phyloP scores from a whole-genome alignment of 1,140 invertebrate genomes.

The Teleogryllus occipitalis region DNA sequence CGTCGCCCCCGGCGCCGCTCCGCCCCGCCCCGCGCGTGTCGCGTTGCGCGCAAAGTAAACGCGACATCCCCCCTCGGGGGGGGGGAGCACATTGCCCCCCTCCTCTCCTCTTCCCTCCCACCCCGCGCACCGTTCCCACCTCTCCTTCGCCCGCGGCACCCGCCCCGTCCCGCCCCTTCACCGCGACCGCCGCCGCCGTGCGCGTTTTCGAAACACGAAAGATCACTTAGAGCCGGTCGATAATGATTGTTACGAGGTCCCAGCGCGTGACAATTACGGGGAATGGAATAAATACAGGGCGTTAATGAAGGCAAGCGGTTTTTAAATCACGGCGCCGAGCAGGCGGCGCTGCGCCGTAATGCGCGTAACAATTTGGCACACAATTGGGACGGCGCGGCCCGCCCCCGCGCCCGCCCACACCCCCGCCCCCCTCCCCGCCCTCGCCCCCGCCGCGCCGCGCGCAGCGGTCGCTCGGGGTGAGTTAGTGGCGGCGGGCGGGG shows the following conservation, averaged over 20 bases:
- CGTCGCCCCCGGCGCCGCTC: no score
- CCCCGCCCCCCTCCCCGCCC: no score
- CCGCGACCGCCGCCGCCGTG: no score
- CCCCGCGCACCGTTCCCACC: background rate
- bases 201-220: constrained; percentile 3
- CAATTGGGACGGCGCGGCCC: background rate
- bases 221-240: background rate
- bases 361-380: background rate
- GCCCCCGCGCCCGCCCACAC: no score
- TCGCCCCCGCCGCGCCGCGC: no score
- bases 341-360: background rate
- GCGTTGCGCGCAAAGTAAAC: background rate
- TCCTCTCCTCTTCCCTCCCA: background rate
- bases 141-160: background rate
- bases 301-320: constrained; percentile 3
- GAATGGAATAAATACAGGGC: constrained; percentile 4
- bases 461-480: no score
- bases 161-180: no score
- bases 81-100: no score
- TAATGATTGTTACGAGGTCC: constrained; percentile 1
- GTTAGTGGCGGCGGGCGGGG: no score
- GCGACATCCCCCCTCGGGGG: background rate
- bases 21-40: background rate
- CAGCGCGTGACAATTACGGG: background rate
- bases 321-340: background rate